Evolutionary conservation across 2,888 invertebrate species (phyloP).

Genomic region (Pterostichus madidus): DNA sequence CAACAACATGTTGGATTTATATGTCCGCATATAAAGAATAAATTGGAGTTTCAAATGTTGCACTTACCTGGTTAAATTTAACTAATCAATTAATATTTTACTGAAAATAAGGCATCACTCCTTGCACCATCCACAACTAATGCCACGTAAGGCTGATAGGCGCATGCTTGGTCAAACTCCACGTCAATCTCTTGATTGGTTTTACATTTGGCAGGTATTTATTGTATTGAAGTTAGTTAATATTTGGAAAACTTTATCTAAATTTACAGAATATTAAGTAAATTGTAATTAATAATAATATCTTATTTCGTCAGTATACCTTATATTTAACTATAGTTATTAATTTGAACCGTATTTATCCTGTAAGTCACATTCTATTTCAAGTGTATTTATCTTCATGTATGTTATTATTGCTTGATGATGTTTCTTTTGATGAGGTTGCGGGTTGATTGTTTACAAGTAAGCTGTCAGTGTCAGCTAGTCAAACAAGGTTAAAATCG

Average conservation of each 20-base stretch:
- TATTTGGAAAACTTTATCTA: neutral
- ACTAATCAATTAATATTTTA: slow-evolving; percentile 67
- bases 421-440: neutral
- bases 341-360: neutral
- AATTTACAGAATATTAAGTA: slow-evolving; percentile 57
- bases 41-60: neutral
- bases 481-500: neutral
- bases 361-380: neutral
- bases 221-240: slow-evolving; percentile 18
- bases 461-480: slow-evolving; percentile 46
- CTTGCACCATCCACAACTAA: slow-evolving; percentile 71
- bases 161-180: slow-evolving; percentile 79
- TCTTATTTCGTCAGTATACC: neutral
- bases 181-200: slow-evolving; percentile 74
- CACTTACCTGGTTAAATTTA: slow-evolving; percentile 59
- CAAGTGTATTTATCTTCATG: neutral
- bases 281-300: slow-evolving; percentile 28
- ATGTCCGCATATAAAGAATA: neutral
- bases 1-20: slow-evolving; percentile 1
- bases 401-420: slow-evolving; percentile 14
- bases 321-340: neutral
- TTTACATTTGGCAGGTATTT: slow-evolving; percentile 34
- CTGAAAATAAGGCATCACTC: slow-evolving; percentile 71
- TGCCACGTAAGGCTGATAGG: slow-evolving; percentile 82
- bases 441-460: slow-evolving; percentile 58